A percentile compares a stretch with the other conserved stretches of the same genome.
phyloP scores from a whole-genome alignment of 2,797 vertebrate species.

The Phoebastria nigripes region DNA sequence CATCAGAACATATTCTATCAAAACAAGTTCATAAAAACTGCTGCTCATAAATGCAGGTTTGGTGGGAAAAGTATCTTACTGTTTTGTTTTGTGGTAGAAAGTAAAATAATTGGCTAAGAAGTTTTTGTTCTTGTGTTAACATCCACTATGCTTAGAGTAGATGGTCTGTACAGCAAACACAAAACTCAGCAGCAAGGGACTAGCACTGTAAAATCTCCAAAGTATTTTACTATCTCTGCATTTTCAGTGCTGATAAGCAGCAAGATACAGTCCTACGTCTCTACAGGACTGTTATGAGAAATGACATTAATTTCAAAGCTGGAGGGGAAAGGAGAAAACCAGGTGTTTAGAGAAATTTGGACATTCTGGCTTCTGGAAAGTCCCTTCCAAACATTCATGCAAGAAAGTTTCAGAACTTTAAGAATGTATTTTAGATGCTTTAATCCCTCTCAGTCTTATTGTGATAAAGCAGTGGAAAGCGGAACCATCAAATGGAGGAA shows the following conservation, averaged over 20 bases:
- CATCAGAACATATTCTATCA: background rate
- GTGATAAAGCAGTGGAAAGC: background rate
- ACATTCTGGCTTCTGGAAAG: background rate
- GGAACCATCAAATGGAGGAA: background rate
- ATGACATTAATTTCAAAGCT: background rate
- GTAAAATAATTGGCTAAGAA: background rate
- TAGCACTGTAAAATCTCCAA: background rate
- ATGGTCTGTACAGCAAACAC: background rate
- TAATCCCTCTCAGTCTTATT: background rate
- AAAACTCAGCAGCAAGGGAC: background rate
- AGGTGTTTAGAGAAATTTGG: background rate
- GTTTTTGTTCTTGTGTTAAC: background rate
- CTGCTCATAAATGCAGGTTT: background rate
- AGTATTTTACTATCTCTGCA: background rate
- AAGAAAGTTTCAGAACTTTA: background rate
- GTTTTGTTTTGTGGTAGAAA: background rate
- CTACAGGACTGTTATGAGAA: background rate
- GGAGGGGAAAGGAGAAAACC: background rate
- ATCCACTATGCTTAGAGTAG: background rate
- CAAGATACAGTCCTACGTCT: background rate
- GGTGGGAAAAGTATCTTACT: background rate
- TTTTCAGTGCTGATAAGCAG: background rate
- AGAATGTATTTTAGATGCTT: background rate
- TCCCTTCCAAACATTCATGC: background rate
- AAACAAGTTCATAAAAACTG: background rate